Conservation (phyloP, 1,140 invertebrate genomes). For the Fopius arisanus region DNA sequence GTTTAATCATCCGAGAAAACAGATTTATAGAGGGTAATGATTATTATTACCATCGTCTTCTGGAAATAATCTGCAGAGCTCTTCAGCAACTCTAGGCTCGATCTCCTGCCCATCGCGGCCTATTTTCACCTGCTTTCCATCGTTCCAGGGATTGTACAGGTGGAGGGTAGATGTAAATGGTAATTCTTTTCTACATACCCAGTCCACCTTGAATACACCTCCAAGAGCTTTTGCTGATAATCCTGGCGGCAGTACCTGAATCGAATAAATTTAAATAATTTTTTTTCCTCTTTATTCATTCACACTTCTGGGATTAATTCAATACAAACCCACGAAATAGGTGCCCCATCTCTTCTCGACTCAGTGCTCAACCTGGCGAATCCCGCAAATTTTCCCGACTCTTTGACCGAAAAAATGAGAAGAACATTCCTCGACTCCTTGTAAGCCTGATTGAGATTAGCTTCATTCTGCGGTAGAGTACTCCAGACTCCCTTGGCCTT, state of each 20-base stretch:
- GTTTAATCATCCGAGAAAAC: not conserved
- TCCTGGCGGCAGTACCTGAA: constrained; percentile 82
- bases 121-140: constrained; percentile 98
- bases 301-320: too few species aligned
- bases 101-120: constrained; percentile 98
- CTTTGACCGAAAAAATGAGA: constrained; percentile 96
- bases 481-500: constrained; percentile 98
- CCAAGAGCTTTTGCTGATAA: constrained; percentile 91
- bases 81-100: constrained; percentile 92
- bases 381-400: constrained; percentile 93
- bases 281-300: too few species aligned
- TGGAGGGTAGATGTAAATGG: constrained; percentile 92
- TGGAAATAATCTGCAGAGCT: constrained; percentile 92
- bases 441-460: constrained; percentile 93
- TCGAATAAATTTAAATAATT: not conserved
- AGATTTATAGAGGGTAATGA: not conserved
- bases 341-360: constrained; percentile 86
- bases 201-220: constrained; percentile 95
- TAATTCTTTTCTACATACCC: constrained; percentile 95
- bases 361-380: constrained; percentile 90
- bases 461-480: constrained; percentile 95
- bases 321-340: constrained; percentile 85
- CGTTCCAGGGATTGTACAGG: constrained; percentile 97
- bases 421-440: constrained; percentile 92
- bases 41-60: constrained; percentile 80